phyloP scores from a whole-genome alignment of 2,888 invertebrate genomes.

The Scotopteryx bipunctaria region DNA sequence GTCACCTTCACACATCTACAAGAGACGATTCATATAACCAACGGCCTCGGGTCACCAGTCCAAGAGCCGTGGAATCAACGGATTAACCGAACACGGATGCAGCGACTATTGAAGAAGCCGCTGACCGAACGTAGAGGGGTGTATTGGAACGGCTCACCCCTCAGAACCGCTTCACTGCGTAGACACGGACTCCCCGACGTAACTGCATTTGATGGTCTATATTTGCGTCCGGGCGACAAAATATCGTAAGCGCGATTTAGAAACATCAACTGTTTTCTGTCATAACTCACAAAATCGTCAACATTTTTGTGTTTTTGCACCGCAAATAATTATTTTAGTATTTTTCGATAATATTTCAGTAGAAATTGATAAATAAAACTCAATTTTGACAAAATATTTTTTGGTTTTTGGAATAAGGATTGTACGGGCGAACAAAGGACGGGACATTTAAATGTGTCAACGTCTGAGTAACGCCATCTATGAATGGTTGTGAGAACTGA shows the following conservation, averaged over 20 bases:
- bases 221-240: conserved; percentile 38
- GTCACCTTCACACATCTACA: conserved; percentile 3
- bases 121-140: conserved; percentile 30
- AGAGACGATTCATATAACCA: conserved; percentile 9
- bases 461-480: conserved; percentile 45
- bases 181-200: conserved; percentile 55
- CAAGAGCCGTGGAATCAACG: not conserved
- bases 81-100: conserved; percentile 9
- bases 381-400: too few relatives aligned
- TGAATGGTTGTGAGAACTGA: conserved; percentile 24
- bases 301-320: conserved; percentile 23
- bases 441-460: conserved; percentile 1
- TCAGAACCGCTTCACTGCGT: conserved; percentile 49
- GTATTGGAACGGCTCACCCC: conserved; percentile 48
- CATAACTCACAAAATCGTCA: not conserved
- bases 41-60: conserved; percentile 3
- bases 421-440: conserved; percentile 22
- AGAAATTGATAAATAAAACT: too few relatives aligned
- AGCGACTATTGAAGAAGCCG: conserved; percentile 19
- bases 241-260: conserved; percentile 48
- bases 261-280: not conserved
- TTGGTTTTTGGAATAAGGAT: too few relatives aligned
- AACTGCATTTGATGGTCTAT: conserved; percentile 5
- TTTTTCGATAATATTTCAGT: too few relatives aligned
- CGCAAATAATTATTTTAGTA: conserved; percentile 6